Evolutionary conservation across 2,888 invertebrate species (phyloP), one percentile per base, ranked within the genome.

Genomic region (Tuta absoluta): DNA sequence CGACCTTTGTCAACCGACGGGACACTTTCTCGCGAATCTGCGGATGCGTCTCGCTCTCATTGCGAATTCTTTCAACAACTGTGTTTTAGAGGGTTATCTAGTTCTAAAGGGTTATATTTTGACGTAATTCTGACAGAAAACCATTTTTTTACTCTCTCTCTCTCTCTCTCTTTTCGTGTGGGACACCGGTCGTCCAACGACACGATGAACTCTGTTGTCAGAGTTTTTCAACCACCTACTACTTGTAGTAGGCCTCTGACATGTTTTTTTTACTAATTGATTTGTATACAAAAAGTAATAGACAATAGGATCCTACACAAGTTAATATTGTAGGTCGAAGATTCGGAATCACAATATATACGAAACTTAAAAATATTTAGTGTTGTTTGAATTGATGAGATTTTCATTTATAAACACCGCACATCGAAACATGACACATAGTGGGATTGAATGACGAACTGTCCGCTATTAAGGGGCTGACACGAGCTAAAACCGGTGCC

Each of bases 1-100:
- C 90, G 89, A 90, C 85, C 88, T 89, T 90, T 91, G 90, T 90
- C 84, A 79, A 79, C 74, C 75, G 71, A 8, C 33, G 67, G 77
- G 78, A 81, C 82, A 86, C 89, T 90, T 89, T 90, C 89, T 85
- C 86, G 71, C 57, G 37, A 66, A 63, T 41, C 41, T 59, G 75
- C 76, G 69, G 74, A 75, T 68, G 70, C 74, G 82, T 82, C 73
- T 74, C 85, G 85, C 83, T 86, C 85, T 81, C 84, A 80, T 85
- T 78, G 67, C 70, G 60, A 59, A 65, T 66, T 69, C 33, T 63
- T 65, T 51, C 24, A 41, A n/a, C 48, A 24, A 19, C 33, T 45
- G 12, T 23, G 23, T 53, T 53, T 14, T 3, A 23, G 12, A 10
- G 23, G 19, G 3, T 23, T 14, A 7, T 12, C 10, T 33, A 14